Base-by-base conservation (phyloP, 2,113 vertebrate genomes). In the Siphamia tubifer region DNA sequence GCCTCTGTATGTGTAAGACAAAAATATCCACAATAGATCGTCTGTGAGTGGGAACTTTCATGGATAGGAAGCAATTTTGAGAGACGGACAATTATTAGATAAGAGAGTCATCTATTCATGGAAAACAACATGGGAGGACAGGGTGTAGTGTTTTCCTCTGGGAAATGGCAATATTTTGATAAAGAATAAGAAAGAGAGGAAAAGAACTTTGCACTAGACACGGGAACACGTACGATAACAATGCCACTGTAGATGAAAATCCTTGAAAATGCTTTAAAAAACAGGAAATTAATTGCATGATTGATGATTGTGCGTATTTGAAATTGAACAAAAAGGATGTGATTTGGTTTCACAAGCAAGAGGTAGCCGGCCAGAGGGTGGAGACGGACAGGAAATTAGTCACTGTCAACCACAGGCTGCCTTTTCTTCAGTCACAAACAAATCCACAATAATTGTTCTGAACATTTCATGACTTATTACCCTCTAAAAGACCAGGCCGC, bases 21-120 rank as follows among this genome's bases (percentile, higher is more conserved):
- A 63, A 64, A 64, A 34, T 12, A 42, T 55, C 16, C 11, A 39
- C 47, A 52, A 36, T 53, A 52, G 23, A 6, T 38, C 42, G 8
- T 38, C 42, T 27, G 40, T 1, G 16, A 74, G 49, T 85, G 84
- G 78, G 79, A 84, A 84, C 74, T 12, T 45, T 38, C 36, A 39
- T 49, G 15, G 45, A 15, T n/a, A 35, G 82, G 84, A 87, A 85
- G 79, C 64, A 74, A 73, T 80, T 77, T 31, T 72, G 61, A 74
- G 53, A 56, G 65, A 44, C 44, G 35, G 51, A 68, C 78, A 81
- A 77, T 84, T 83, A 77, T 34, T 6, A 82, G 86, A 88, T 88
- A 90, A 88, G 79, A 56, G 38, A 44, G 30, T 45, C 11, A 47
- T 80, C 65, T 87, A 77, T 82, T 83, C 74, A 48, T 54, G 67